Conservation (phyloP, 1,140 invertebrate genomes). For the Cydia strobilella region DNA sequence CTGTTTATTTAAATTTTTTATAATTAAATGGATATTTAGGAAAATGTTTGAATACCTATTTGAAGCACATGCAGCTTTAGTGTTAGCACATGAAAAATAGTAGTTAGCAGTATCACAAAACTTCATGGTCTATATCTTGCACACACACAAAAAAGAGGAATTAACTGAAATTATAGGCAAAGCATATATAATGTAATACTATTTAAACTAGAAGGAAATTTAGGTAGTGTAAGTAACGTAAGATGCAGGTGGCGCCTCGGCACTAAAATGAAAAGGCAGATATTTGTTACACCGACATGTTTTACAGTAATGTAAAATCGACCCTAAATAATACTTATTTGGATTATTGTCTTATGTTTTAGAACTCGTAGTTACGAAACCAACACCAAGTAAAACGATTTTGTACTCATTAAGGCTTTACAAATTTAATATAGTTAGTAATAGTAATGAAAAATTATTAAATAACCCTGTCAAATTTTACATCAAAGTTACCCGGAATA, state of each 20-base stretch:
- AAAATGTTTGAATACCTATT: no score
- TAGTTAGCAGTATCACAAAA: no score
- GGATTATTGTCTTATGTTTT: not conserved
- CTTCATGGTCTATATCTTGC: no score
- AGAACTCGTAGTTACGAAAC: not conserved
- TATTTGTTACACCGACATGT: no score
- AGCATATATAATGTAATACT: not conserved
- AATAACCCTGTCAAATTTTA: conserved; percentile 1
- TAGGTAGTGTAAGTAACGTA: no score
- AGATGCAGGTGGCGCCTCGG: no score
- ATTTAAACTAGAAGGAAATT: not conserved
- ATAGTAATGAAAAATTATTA: not conserved
- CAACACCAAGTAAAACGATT: not conserved
- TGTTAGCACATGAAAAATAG: no score
- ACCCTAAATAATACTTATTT: not conserved
- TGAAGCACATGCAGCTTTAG: no score
- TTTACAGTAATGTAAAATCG: not conserved
- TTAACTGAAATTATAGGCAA: no score
- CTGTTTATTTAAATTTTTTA: no score
- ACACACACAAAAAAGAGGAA: no score
- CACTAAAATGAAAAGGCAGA: not conserved
- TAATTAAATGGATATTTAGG: no score
- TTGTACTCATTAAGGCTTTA: not conserved
- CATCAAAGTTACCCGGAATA: not conserved
- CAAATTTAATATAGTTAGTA: not conserved